Evolutionary conservation across 2,797 vertebrate genomes (phyloP).

Genomic region (Coracias cyanogaster): DNA sequence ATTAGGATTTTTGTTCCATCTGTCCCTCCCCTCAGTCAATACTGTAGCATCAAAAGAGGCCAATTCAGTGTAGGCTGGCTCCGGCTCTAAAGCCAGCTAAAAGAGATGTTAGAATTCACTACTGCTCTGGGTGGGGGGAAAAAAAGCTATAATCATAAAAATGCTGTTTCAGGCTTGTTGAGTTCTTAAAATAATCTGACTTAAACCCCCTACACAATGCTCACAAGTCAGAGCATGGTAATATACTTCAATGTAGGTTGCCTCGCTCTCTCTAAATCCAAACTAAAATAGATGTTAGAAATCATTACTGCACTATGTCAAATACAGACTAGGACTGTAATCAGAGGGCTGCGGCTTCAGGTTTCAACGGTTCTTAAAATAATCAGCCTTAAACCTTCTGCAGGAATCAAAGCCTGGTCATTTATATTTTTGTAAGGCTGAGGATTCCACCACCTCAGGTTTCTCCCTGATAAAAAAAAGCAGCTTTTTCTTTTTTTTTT

Average conservation of each 20-base stretch:
- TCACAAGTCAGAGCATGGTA: constrained; percentile 65
- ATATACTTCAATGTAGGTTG: constrained; percentile 66
- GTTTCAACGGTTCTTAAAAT: constrained; percentile 75
- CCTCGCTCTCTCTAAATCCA: constrained; percentile 70
- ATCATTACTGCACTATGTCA: constrained; percentile 65
- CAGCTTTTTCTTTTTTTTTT: neutral
- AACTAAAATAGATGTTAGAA: constrained; percentile 72
- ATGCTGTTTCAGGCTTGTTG: constrained; percentile 72
- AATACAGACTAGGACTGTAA: constrained; percentile 61
- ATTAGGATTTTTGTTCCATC: constrained; percentile 81
- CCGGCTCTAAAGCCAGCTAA: constrained; percentile 75
- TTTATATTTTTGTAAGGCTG: constrained; percentile 44
- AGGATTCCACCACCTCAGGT: constrained; percentile 50
- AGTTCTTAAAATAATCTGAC: constrained; percentile 80
- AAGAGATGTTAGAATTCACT: constrained; percentile 74
- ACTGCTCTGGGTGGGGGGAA: constrained; percentile 48
- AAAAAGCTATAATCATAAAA: constrained; percentile 72
- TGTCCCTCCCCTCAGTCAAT: constrained; percentile 77
- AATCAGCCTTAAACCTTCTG: constrained; percentile 73
- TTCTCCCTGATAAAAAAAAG: constrained; percentile 61
- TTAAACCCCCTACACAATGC: constrained; percentile 73
- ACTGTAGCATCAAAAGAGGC: constrained; percentile 81
- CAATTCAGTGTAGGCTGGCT: constrained; percentile 71
- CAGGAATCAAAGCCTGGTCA: constrained; percentile 57
- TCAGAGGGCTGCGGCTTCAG: constrained; percentile 38